Percentiles rank a stretch among this genome's conserved stretches.
Conservation (phyloP, 2,797 vertebrate genomes). For the Chromis chromis region DNA sequence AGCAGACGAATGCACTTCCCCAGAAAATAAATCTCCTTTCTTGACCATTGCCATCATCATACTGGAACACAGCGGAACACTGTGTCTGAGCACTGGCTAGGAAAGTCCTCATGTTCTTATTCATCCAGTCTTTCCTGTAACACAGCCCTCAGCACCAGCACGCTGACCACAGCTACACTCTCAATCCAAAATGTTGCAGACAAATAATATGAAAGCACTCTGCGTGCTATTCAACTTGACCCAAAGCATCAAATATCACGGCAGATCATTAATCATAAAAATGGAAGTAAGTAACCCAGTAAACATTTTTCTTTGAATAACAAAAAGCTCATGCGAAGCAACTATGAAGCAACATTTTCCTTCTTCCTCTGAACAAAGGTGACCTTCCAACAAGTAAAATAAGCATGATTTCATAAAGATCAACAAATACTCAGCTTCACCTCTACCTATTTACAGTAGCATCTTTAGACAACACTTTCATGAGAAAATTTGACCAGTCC, state of each 20-base stretch:
- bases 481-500: background rate
- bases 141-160: conserved; percentile 50
- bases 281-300: conserved; percentile 12
- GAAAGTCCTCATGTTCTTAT: conserved; percentile 28
- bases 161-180: conserved; percentile 52
- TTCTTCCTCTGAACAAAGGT: conserved; percentile 26
- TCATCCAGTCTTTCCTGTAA: conserved; percentile 56
- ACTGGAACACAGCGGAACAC: conserved; percentile 65
- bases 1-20: conserved; percentile 40
- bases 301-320: conserved; percentile 53
- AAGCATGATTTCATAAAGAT: background rate
- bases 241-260: conserved; percentile 37
- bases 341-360: conserved; percentile 39
- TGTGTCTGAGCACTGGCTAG: conserved; percentile 56
- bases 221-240: conserved; percentile 24
- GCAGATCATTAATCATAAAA: conserved; percentile 52
- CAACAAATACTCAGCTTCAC: conserved; percentile 6
- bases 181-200: conserved; percentile 42
- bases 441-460: conserved; percentile 14
- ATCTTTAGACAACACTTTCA: conserved; percentile 13
- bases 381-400: conserved; percentile 32
- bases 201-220: conserved; percentile 21
- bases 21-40: conserved; percentile 52
- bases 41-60: conserved; percentile 48
- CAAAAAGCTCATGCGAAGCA: conserved; percentile 20